Evolutionary conservation across 2,888 invertebrate species (phyloP), one percentile per base, ranked within the genome.

Genomic region (Erebia aethiops): DNA sequence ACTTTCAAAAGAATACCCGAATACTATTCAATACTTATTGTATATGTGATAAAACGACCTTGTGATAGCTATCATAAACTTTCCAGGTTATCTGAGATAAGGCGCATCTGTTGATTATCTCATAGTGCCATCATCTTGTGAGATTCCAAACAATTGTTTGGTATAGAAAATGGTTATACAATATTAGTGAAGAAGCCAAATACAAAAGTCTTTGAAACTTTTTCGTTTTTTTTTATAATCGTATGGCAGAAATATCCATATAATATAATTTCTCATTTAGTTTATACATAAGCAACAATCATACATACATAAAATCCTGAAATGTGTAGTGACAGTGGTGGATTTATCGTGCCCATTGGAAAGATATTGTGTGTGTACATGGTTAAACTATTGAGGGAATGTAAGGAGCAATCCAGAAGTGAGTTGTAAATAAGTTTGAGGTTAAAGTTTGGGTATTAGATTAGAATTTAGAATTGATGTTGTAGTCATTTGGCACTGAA

Each of bases 311-410:
- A 11, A 18, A 56, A 46, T 11, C 21, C 14, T 54, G 78, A 69
- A 70, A 91, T 91, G 91, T 75, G 89, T 3, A 82, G 80, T 69
- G 87, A 90, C n/a, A 90, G 87, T 79, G 89, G 84, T 18, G 87
- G 90, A 16, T 60, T 85, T 10, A 62, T 91, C 57, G 71, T 89
- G 69, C 82, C 87, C 1, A 56, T 84, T 13, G 88, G 84, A 7
- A 89, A 78, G 79, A 64, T 82, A 1, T 66, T 91, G 4, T 84
- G 80, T 74, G 74, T 80, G 43, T 88, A 88, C 73, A 76, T 91
- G 16, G 72, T 82, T 43, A 84, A 84, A 76, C 77, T 88, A 10
- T 73, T 92, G 43, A 81, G 86, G 66, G 89, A 89, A 66, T 85
- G 82, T 51, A 83, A 85, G 70, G 79, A 81, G 5, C 77, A 80